A percentile compares a stretch with the other conserved stretches of the same genome.
Conservation (phyloP, 2,888 invertebrate species). For the Nephrocerus scutellatus region DNA sequence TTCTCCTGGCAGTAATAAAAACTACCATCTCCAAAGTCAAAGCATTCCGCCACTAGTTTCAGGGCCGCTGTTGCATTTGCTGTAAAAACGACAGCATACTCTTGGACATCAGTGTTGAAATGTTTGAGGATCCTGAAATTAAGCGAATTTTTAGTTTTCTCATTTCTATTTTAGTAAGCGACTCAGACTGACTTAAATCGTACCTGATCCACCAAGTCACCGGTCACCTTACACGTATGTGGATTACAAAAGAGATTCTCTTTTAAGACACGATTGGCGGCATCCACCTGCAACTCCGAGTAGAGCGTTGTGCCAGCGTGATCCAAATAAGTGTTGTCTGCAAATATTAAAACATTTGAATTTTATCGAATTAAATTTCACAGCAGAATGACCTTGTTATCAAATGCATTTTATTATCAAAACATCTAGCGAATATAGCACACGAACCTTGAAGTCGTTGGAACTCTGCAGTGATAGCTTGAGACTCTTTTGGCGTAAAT, state of each 20-base stretch:
- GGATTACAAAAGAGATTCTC: slow-evolving; percentile 83
- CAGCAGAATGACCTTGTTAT: background rate
- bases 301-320: slow-evolving; percentile 84
- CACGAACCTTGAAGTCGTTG: slow-evolving; percentile 32
- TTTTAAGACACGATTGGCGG: slow-evolving; percentile 58
- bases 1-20: slow-evolving; percentile 83
- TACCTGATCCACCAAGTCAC: slow-evolving; percentile 76
- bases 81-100: slow-evolving; percentile 89
- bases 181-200: slow-evolving; percentile 56
- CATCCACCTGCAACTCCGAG: slow-evolving; percentile 64
- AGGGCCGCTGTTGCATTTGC: slow-evolving; percentile 84
- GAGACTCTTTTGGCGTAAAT: slow-evolving; percentile 27
- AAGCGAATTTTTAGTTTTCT: too few species aligned
- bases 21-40: slow-evolving; percentile 58
- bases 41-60: slow-evolving; percentile 76
- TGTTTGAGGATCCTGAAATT: slow-evolving; percentile 66
- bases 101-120: slow-evolving; percentile 72
- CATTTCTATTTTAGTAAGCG: too few species aligned
- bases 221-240: slow-evolving; percentile 77
- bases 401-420: slow-evolving; percentile 4
- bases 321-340: slow-evolving; percentile 75
- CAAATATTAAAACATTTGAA: background rate
- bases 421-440: too few species aligned
- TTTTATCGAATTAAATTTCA: background rate
- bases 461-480: slow-evolving; percentile 31